phyloP scores from a whole-genome alignment of 2,797 vertebrate species.

The Urophycis tenuis region DNA sequence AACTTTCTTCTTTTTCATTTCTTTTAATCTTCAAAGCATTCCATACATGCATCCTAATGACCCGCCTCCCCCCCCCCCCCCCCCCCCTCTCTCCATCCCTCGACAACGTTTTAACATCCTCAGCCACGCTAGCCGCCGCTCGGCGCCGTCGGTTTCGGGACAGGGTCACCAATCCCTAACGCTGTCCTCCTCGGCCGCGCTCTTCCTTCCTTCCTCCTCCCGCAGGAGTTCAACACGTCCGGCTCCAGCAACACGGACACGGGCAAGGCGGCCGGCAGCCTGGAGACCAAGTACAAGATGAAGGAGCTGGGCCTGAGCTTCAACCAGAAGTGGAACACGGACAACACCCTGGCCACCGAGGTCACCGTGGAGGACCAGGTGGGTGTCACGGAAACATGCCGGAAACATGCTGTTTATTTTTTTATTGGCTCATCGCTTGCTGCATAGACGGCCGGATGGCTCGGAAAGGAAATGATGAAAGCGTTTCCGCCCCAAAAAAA shows the following conservation, averaged over 20 bases:
- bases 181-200: no score
- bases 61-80: neutral
- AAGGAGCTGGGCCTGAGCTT: slow-evolving; percentile 83
- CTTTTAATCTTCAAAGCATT: neutral
- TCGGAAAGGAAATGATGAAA: neutral
- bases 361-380: slow-evolving; percentile 89
- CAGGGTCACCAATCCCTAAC: neutral
- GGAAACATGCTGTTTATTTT: neutral
- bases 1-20: neutral
- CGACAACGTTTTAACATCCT: neutral
- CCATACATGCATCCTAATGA: neutral
- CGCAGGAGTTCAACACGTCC: slow-evolving; percentile 83
- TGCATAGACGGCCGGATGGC: neutral
- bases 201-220: neutral
- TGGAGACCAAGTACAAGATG: slow-evolving; percentile 95
- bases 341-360: slow-evolving; percentile 85
- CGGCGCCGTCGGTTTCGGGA: no score
- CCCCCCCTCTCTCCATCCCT: neutral
- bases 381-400: neutral
- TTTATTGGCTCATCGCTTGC: neutral
- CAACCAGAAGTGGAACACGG: slow-evolving; percentile 94
- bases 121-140: no score
- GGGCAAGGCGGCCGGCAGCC: slow-evolving; percentile 81
- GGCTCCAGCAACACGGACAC: slow-evolving; percentile 89
- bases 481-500: no score